These are phyloP conservation scores for Medauroidea extradentata DNA, from an alignment of 1,140 invertebrate genomes.

Conservation along the genomic window DNA sequence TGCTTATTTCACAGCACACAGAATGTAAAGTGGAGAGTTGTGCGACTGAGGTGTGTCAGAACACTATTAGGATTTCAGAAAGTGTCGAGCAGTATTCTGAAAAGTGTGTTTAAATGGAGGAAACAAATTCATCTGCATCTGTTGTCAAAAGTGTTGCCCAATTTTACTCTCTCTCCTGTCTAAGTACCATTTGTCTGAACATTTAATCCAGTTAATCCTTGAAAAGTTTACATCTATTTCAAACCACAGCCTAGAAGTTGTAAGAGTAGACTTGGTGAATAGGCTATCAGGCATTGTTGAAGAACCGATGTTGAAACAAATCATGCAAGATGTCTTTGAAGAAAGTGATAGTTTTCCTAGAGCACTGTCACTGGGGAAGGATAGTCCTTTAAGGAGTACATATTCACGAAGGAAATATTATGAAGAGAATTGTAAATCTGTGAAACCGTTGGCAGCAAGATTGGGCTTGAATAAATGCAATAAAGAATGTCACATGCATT, in stretches of 20 bases:
- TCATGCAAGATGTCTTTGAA: background rate
- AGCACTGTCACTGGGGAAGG: background rate
- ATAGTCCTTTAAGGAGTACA: background rate
- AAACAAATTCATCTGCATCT: background rate
- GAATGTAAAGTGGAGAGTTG: background rate
- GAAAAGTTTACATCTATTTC: background rate
- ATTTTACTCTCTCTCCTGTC: background rate
- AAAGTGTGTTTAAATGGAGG: background rate
- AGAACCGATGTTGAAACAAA: background rate
- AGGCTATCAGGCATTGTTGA: background rate
- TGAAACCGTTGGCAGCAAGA: background rate
- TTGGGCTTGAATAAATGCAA: slow-evolving; percentile 7
- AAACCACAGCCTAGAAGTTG: background rate
- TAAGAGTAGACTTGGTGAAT: background rate
- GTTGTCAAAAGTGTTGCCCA: background rate
- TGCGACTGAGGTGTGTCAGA: background rate
- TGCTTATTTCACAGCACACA: background rate
- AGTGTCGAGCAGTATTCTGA: background rate
- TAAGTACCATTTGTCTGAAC: background rate
- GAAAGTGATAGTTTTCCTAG: background rate
- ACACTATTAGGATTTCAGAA: background rate
- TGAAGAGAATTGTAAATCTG: background rate
- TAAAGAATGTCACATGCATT: slow-evolving; percentile 8
- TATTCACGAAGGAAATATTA: background rate
- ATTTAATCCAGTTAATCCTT: background rate